Evolutionary conservation across 2,797 vertebrate species (phyloP).

Genomic region (Aulostomus chinensis): DNA sequence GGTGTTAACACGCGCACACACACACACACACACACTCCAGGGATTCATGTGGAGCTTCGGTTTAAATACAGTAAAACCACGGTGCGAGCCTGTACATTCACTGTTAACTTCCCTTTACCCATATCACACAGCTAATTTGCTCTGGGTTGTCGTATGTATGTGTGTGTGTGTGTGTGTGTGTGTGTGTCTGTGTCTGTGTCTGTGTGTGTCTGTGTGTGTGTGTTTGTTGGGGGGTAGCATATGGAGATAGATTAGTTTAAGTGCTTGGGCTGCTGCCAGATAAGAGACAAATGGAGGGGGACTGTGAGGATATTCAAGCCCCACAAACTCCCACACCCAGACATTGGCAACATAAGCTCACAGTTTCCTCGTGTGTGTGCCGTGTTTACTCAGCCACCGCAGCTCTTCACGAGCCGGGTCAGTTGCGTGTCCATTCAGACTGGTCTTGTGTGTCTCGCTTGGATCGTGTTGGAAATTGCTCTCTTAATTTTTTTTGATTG

Average conservation of each 20-base stretch:
- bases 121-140: slow-evolving; percentile 46
- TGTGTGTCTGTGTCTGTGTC: slow-evolving; percentile 11
- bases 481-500: background rate
- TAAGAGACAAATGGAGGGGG: slow-evolving; percentile 54
- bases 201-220: slow-evolving; percentile 15
- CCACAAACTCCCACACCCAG: slow-evolving; percentile 8
- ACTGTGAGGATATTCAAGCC: slow-evolving; percentile 35
- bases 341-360: background rate
- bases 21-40: slow-evolving; percentile 2
- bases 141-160: slow-evolving; percentile 30
- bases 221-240: no score
- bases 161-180: slow-evolving; percentile 18
- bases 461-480: background rate
- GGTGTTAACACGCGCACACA: background rate
- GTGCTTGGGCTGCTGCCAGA: slow-evolving; percentile 56
- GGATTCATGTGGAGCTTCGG: slow-evolving; percentile 12
- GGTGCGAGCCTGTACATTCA: slow-evolving; percentile 24
- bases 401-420: no score
- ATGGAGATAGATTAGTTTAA: slow-evolving; percentile 60
- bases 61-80: slow-evolving; percentile 8
- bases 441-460: background rate
- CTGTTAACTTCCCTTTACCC: slow-evolving; percentile 42
- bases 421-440: no score
- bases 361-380: slow-evolving; percentile 5
- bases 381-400: background rate